Base-by-base conservation (phyloP, 2,113 vertebrate species). In the Calyptomena viridis region DNA sequence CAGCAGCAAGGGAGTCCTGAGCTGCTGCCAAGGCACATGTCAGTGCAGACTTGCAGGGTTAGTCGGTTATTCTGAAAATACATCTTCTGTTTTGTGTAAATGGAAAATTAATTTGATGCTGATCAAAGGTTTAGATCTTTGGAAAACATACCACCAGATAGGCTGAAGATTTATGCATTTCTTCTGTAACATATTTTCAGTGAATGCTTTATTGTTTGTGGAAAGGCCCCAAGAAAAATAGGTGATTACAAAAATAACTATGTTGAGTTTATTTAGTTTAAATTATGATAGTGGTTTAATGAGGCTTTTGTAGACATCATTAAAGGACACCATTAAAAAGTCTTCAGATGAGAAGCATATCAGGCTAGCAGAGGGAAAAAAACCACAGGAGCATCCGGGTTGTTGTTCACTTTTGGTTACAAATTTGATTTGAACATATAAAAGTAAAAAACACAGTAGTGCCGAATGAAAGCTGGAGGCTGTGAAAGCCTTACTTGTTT, bases 51-150 rank as follows among this genome's bases (percentile, higher is more conserved):
- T 93, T 87, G 62, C 82, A 78, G 92, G 87, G 78, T 86, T 93
- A n/a, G 52, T 68, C 94, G 44, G 90, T 96, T 97, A 96, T 97
- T 95, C 94, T 95, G 66, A 90, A 97, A 96, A 93, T 94, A 72
- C 77, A 82, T 97, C 83, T 96, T 87, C 83, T 95, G 2, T 90
- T 33, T 96, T 96, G 79, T 97, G 84, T 97, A 97, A 98, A 96
- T 98, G 95, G 95, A 98, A 97, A 97, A 96, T 96, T 95, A 97
- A 93, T 97, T 97, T 68, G 76, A 88, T 95, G 93, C 93, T 94
- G 90, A 94, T 97, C 92, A 93, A 89, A 97, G 77, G 52, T 90
- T 95, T 92, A 93, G 93, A 90, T 96, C 76, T 96, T 94, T 96
- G 84, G 94, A 89, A 96, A 96, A 87, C 60, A 63, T 89, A 81